These are phyloP conservation scores for Popillia japonica DNA, from an alignment of 1,140 invertebrate genomes.

Conservation along the genomic window DNA sequence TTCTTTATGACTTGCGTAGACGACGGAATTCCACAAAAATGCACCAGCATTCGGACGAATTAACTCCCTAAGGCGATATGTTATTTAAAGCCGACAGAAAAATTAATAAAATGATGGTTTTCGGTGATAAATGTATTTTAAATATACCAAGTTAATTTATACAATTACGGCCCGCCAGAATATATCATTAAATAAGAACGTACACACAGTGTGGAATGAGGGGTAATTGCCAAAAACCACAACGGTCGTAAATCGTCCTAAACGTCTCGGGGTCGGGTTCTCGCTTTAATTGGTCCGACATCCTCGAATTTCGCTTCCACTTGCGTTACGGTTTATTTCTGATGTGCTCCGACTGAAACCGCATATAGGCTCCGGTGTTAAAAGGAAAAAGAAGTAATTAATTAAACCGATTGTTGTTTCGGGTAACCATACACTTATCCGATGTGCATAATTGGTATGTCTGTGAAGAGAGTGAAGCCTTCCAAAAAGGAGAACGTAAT, in stretches of 20 bases:
- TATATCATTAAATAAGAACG: constrained; percentile 31
- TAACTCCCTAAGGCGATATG: constrained; percentile 15
- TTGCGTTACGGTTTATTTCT: constrained; percentile 7
- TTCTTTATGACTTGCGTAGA: no score
- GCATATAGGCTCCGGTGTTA: constrained; percentile 21
- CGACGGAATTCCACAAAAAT: no score
- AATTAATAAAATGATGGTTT: constrained; percentile 29
- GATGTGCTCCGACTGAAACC: not conserved
- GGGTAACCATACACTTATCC: constrained; percentile 28
- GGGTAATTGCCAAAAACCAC: constrained; percentile 34
- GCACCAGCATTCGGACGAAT: not conserved
- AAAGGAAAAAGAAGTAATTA: constrained; percentile 34
- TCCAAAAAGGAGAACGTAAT: not conserved
- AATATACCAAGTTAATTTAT: constrained; percentile 31
- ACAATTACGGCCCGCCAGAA: not conserved
- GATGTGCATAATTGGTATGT: constrained; percentile 22
- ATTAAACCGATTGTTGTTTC: constrained; percentile 33
- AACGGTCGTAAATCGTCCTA: constrained; percentile 29
- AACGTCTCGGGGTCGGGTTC: constrained; percentile 23
- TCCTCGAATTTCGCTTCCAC: constrained; percentile 11
- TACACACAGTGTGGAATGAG: constrained; percentile 5
- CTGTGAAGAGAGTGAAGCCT: not conserved
- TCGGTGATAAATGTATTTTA: constrained; percentile 32
- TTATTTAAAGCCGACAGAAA: constrained; percentile 28
- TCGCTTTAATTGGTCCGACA: constrained; percentile 26